Evolutionary conservation across 2,888 invertebrate species (phyloP).

Genomic region (Drosophila birchii): DNA sequence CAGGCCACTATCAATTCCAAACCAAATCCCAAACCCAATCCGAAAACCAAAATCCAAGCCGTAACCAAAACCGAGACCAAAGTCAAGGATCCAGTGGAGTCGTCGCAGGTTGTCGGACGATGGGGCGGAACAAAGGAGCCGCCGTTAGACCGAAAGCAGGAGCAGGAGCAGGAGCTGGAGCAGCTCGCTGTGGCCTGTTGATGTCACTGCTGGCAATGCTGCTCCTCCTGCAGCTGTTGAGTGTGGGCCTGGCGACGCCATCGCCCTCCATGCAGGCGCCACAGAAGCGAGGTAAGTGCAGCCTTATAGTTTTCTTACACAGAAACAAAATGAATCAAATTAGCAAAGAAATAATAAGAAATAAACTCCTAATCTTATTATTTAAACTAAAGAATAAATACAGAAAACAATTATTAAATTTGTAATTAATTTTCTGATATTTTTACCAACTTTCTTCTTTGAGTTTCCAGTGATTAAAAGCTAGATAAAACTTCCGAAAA

Average conservation of each 20-base stretch:
- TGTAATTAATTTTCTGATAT: neutral
- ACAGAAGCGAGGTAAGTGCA: slow-evolving; percentile 84
- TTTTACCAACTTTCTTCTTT: no score
- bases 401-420: neutral
- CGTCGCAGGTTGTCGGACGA: slow-evolving; percentile 31
- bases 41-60: slow-evolving; percentile 34
- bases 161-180: slow-evolving; percentile 42
- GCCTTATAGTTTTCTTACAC: neutral
- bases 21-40: slow-evolving; percentile 10
- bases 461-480: neutral
- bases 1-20: slow-evolving; percentile 14
- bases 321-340: neutral
- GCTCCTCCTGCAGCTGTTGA: slow-evolving; percentile 80
- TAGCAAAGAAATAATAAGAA: neutral
- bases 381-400: neutral
- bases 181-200: slow-evolving; percentile 52
- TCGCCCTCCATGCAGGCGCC: slow-evolving; percentile 84
- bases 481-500: slow-evolving; percentile 1
- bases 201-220: slow-evolving; percentile 62
- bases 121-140: slow-evolving; percentile 60
- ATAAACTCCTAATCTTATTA: no score
- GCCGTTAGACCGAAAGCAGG: slow-evolving; percentile 36
- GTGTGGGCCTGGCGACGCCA: slow-evolving; percentile 79
- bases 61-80: slow-evolving; percentile 24
- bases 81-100: slow-evolving; percentile 39